A percentile compares a stretch with the other conserved stretches of the same genome.
Evolutionary conservation across 2,797 vertebrate species (phyloP).

Genomic region (Paratrypauchen microcephalus): DNA sequence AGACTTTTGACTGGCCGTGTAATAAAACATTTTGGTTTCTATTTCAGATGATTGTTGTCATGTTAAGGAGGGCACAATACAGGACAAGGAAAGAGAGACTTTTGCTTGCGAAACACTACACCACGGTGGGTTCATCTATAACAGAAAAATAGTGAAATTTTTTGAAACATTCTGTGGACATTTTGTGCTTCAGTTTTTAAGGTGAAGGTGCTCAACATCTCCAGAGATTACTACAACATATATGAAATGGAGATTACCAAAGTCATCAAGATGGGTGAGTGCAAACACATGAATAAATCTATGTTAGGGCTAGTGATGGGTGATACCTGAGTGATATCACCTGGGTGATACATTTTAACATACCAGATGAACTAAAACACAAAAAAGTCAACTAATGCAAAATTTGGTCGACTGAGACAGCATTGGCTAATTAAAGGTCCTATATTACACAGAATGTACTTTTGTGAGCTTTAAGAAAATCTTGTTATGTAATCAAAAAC

Average conservation of each 20-base stretch:
- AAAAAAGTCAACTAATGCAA: no score
- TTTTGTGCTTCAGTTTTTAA: slow-evolving; percentile 60
- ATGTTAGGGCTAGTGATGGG: neutral
- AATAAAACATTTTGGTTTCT: neutral
- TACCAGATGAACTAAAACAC: no score
- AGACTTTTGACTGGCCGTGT: slow-evolving; percentile 52
- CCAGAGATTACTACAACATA: slow-evolving; percentile 68
- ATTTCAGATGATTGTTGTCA: slow-evolving; percentile 72
- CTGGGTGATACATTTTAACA: no score
- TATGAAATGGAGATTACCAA: slow-evolving; percentile 73
- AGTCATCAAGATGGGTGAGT: slow-evolving; percentile 75
- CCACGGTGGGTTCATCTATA: slow-evolving; percentile 58
- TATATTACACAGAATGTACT: no score
- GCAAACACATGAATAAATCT: neutral
- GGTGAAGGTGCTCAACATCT: slow-evolving; percentile 66
- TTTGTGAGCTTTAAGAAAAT: no score
- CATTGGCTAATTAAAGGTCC: no score
- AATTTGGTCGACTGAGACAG: no score
- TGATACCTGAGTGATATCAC: no score
- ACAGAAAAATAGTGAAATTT: neutral
- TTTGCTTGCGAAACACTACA: slow-evolving; percentile 64
- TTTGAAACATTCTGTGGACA: neutral
- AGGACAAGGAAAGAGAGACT: slow-evolving; percentile 30
- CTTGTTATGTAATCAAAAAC: no score
- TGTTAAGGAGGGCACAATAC: slow-evolving; percentile 45